Evolutionary conservation across 2,797 vertebrate species (phyloP).

Genomic region (Gambelia wislizenii): DNA sequence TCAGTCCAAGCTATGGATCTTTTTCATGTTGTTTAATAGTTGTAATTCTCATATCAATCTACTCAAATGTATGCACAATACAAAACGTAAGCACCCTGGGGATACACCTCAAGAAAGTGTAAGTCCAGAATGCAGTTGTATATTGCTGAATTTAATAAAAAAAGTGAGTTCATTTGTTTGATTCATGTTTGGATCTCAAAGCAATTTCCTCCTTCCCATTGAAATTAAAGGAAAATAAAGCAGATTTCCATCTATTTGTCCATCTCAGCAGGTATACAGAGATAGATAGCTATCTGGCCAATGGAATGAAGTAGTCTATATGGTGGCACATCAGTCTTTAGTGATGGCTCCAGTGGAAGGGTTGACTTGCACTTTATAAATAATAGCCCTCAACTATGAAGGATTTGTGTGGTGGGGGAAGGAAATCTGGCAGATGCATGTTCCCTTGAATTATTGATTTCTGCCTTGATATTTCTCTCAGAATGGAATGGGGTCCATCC

Average conservation of each 20-base stretch:
- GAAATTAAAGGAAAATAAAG: slow-evolving; percentile 60
- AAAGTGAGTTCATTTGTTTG: background rate
- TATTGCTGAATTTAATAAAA: background rate
- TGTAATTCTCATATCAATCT: slow-evolving; percentile 53
- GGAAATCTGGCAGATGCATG: slow-evolving; percentile 64
- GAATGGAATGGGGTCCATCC: slow-evolving; percentile 43
- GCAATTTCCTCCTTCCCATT: background rate
- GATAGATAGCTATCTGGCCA: background rate
- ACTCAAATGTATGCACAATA: background rate
- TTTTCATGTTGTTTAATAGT: slow-evolving; percentile 55
- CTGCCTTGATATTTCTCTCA: slow-evolving; percentile 71
- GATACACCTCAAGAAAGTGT: background rate
- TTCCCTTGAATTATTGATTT: slow-evolving; percentile 64
- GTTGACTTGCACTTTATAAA: slow-evolving; percentile 69
- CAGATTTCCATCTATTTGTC: slow-evolving; percentile 56
- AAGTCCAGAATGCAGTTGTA: background rate
- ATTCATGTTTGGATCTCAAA: background rate
- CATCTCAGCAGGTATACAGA: background rate
- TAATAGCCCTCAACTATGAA: slow-evolving; percentile 69
- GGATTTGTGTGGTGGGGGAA: slow-evolving; percentile 58
- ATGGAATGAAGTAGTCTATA: slow-evolving; percentile 37
- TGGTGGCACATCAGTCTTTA: slow-evolving; percentile 59
- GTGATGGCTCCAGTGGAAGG: slow-evolving; percentile 66
- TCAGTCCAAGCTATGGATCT: slow-evolving; percentile 52
- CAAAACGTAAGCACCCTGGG: background rate